phyloP scores from a whole-genome alignment of 2,797 vertebrate species.

The Microchirus variegatus region DNA sequence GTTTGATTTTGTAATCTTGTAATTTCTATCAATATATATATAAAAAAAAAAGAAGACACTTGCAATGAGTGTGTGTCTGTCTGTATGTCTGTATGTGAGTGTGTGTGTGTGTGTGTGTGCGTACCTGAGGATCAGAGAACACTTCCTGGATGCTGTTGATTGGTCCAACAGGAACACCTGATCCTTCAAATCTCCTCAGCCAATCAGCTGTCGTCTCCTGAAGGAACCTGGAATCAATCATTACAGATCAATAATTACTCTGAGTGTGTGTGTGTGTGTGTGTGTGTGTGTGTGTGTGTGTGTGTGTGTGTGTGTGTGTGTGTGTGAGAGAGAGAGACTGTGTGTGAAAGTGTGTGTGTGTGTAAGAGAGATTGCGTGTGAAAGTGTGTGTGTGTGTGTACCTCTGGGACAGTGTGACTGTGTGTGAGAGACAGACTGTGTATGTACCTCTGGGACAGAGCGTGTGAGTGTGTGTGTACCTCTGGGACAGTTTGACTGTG shows the following conservation, averaged over 20 bases:
- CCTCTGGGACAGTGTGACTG: not conserved
- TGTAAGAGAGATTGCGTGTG: slow-evolving; percentile 33
- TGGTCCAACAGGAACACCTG: slow-evolving; percentile 90
- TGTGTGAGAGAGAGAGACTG: not conserved
- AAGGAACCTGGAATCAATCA: slow-evolving; percentile 80
- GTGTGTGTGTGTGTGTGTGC: slow-evolving; percentile 30
- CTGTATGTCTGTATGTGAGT: no score
- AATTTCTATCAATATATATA: no score
- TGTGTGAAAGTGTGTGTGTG: not conserved
- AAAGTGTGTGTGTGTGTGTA: slow-evolving; percentile 4
- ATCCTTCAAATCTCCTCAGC: slow-evolving; percentile 89
- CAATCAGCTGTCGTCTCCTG: slow-evolving; percentile 86
- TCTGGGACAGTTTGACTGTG: not conserved
- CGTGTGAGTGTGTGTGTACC: not conserved
- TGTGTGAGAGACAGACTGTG: no score
- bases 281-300: not conserved
- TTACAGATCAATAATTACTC: not conserved
- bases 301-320: no score
- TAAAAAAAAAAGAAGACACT: no score
- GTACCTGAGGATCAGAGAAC: slow-evolving; percentile 92
- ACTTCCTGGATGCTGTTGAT: slow-evolving; percentile 94
- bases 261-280: not conserved
- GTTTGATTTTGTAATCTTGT: no score
- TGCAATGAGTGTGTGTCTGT: no score
- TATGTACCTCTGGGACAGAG: slow-evolving; percentile 25